These are phyloP conservation scores for Dallia pectoralis DNA, from an alignment of 2,797 vertebrate genomes.

Conservation along the genomic window DNA sequence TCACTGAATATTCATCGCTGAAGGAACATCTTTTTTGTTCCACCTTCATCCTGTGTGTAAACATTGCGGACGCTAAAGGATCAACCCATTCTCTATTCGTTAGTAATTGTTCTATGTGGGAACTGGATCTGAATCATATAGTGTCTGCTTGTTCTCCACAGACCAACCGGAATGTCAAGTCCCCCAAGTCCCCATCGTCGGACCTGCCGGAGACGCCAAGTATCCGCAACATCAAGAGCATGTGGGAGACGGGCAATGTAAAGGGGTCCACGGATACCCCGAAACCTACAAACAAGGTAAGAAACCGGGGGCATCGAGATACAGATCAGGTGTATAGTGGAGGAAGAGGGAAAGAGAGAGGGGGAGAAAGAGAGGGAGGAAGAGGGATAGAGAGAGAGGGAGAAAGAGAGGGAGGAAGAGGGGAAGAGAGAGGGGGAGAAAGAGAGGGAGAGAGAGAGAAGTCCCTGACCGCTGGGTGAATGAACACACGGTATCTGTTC, in stretches of 20 bases:
- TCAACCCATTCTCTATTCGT: neutral
- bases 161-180: conserved; percentile 83
- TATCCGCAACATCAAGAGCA: conserved; percentile 92
- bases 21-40: neutral
- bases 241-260: conserved; percentile 95
- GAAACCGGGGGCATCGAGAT: neutral
- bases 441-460: neutral
- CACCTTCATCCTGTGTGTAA: neutral
- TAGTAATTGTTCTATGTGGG: neutral
- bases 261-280: conserved; percentile 75
- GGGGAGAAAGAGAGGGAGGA: neutral
- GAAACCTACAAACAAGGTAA: conserved; percentile 83
- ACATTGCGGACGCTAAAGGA: neutral
- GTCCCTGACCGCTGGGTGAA: neutral
- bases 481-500: no score
- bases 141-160: conserved; percentile 47
- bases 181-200: conserved; percentile 75
- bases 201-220: conserved; percentile 83
- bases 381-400: neutral
- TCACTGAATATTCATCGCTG: neutral
- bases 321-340: neutral
- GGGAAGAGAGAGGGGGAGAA: neutral
- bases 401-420: neutral
- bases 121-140: neutral
- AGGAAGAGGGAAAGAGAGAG: neutral